Evolutionary conservation across 2,113 vertebrate species (phyloP), one percentile per base, ranked within the genome.

Genomic region (Rhabdomys dilectus): DNA sequence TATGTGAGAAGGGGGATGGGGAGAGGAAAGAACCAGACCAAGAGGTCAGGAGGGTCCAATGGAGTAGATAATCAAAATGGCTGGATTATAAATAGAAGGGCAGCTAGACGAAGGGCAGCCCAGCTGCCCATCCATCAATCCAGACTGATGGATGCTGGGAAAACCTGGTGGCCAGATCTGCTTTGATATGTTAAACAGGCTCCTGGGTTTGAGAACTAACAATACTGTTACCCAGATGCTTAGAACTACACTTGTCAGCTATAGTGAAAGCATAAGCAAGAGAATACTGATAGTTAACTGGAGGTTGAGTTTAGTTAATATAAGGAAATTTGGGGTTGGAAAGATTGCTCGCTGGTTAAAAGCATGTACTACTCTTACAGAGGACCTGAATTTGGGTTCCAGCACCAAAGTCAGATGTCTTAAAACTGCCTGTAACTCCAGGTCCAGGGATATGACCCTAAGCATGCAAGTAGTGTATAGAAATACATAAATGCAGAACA

Each of bases 181-280:
- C 78, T 58, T 58, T 58, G 53, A 58, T 58, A n/a, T 58, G 53
- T 15, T n/a, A 81, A 58, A n/a, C 42, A 62, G 22, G 24, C n/a
- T 39, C 1, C 81, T 39, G 4, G 13, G 81, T 29, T 84, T 42
- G 56, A 84, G n/a, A 62, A 16, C 56, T 26, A 82, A 26, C 21
- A 39, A 12, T 34, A 56, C 2, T 36, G 19, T 80, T 81, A 39
- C 45, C 81, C 9, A n/a, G 19, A 26, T 11, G 4, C 80, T 96
- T 17, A 70, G 10, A 89, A 90, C 42, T 36, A 84, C 42, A 15
- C 78, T 3, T 70, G 9, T 56, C 4, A 85, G 84, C n/a, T 21
- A 12, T 29, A 16, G 19, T 80, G 21, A 77, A 93, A 95, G 42
- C 51, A 96, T 89, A 89, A 93, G 11, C 5, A 96, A 75, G 34